Conservation (phyloP, 1,140 invertebrate genomes). For the Colletes gigas region DNA sequence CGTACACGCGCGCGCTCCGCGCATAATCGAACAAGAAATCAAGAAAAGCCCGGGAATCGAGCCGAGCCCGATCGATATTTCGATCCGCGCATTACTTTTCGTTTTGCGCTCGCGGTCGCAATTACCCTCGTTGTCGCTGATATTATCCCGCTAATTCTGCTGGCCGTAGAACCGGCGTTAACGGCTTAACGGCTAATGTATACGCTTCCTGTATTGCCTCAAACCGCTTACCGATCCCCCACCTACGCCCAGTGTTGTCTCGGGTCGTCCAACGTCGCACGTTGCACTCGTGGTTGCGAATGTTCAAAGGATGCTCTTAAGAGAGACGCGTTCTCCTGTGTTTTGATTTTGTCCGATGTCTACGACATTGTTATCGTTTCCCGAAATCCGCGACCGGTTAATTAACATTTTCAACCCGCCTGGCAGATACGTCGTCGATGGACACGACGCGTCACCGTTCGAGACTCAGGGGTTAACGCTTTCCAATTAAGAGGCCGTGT, state of each 20-base stretch:
- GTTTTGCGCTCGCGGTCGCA: neutral
- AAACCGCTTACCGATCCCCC: neutral
- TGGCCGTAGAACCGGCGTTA: constrained; percentile 7
- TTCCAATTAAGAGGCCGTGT: neutral
- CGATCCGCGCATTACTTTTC: constrained; percentile 1
- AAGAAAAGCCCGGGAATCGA: neutral
- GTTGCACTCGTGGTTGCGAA: constrained; percentile 9
- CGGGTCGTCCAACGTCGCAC: neutral
- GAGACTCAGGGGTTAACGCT: neutral
- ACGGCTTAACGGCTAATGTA: constrained; percentile 38
- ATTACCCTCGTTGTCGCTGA: constrained; percentile 18
- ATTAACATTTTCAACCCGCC: constrained; percentile 46
- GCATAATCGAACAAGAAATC: neutral
- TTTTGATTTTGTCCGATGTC: constrained; percentile 30
- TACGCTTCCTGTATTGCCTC: constrained; percentile 9
- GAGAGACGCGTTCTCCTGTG: neutral
- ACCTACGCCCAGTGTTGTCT: neutral
- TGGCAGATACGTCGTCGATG: constrained; percentile 1
- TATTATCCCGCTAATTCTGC: constrained; percentile 18
- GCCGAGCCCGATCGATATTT: neutral
- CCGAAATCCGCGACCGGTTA: constrained; percentile 15
- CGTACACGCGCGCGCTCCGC: neutral
- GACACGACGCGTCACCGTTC: neutral
- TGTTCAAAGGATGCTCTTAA: constrained; percentile 27
- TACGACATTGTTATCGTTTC: constrained; percentile 27